phyloP scores from a whole-genome alignment of 1,140 invertebrate species.

The Bombus vancouverensis region DNA sequence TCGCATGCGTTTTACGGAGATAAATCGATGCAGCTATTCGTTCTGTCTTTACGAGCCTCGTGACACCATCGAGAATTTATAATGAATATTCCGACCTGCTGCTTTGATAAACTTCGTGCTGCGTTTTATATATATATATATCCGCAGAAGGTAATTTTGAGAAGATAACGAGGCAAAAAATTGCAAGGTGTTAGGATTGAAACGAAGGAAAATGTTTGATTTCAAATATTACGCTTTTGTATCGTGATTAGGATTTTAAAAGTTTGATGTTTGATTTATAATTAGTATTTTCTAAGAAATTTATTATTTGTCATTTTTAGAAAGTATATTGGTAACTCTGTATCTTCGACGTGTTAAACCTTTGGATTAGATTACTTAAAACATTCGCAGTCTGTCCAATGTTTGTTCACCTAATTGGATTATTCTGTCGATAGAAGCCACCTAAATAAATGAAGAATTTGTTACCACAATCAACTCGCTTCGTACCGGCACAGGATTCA shows the following conservation, averaged over 20 bases:
- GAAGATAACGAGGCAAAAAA: too few relatives aligned
- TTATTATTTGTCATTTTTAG: too few relatives aligned
- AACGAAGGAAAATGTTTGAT: too few relatives aligned
- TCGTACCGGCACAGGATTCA: not conserved
- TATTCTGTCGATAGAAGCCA: not conserved
- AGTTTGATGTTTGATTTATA: too few relatives aligned
- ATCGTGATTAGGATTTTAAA: too few relatives aligned
- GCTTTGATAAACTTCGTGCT: not conserved
- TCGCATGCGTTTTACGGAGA: not conserved
- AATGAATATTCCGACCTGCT: not conserved
- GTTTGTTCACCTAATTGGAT: not conserved
- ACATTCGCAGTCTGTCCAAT: not conserved
- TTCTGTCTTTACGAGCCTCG: not conserved
- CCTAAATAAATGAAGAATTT: not conserved
- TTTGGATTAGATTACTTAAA: not conserved
- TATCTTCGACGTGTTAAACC: not conserved
- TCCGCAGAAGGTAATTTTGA: too few relatives aligned
- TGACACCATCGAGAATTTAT: not conserved
- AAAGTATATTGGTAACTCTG: not conserved
- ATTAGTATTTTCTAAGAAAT: too few relatives aligned
- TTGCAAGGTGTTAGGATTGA: too few relatives aligned
- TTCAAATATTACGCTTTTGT: too few relatives aligned
- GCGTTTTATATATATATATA: too few relatives aligned
- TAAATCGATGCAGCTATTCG: slow-evolving; percentile 5
- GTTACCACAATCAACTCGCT: not conserved